These are phyloP conservation scores for Eriocheir sinensis DNA, from an alignment of 1,140 invertebrate species.

Conservation along the genomic window DNA sequence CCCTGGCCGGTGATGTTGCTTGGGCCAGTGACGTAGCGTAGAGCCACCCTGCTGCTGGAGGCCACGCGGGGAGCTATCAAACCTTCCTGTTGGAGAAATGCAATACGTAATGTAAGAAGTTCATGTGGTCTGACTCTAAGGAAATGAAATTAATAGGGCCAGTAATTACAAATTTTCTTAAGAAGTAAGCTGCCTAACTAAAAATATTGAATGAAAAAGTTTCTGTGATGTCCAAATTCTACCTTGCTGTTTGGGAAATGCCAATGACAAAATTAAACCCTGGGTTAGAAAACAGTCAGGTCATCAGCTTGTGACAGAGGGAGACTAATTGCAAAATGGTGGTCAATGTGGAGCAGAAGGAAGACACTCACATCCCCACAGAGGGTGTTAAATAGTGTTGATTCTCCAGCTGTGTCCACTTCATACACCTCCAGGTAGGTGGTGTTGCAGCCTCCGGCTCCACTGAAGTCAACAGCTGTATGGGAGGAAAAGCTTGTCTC, in stretches of 20 bases:
- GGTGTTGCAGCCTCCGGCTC: constrained; percentile 66
- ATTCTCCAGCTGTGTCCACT: constrained; percentile 78
- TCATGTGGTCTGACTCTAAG: no score
- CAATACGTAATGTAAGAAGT: no score
- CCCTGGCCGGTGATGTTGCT: constrained; percentile 83
- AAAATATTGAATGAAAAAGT: background rate
- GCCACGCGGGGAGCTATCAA: constrained; percentile 84
- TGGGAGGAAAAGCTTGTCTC: no score
- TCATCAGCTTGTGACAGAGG: background rate
- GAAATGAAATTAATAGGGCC: no score
- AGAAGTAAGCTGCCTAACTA: background rate
- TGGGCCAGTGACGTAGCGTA: constrained; percentile 85
- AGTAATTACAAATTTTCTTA: no score
- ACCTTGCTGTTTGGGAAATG: background rate
- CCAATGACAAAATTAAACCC: background rate
- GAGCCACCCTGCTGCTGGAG: constrained; percentile 83
- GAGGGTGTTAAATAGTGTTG: constrained; percentile 48
- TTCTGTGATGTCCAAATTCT: background rate
- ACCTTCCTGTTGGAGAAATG: constrained; percentile 80
- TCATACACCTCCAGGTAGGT: constrained; percentile 75
- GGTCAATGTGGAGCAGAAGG: background rate
- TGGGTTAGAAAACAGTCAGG: background rate
- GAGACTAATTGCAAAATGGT: background rate
- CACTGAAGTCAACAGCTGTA: constrained; percentile 72
- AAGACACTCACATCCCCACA: constrained; percentile 58